Percentiles rank a stretch among this genome's conserved stretches.
These are phyloP conservation scores for Agriotes lineatus DNA, from an alignment of 2,888 invertebrate genomes.

Conservation along the genomic window DNA sequence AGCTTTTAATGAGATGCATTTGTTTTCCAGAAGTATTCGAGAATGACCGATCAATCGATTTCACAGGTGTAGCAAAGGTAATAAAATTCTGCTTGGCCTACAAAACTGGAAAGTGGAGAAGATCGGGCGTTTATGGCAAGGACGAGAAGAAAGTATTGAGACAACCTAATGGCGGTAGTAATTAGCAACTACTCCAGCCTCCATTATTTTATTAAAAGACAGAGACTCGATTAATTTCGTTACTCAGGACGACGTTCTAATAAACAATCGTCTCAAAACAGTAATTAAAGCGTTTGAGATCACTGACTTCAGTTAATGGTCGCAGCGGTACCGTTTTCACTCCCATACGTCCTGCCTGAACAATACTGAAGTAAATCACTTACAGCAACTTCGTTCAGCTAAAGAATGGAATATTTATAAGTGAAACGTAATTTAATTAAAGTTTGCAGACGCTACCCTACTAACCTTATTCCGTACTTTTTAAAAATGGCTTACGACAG, in stretches of 20 bases:
- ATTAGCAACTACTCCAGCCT: neutral
- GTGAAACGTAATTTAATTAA: slow-evolving; percentile 13
- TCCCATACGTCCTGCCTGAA: neutral
- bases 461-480: slow-evolving; percentile 6
- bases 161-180: neutral
- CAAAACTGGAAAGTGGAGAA: slow-evolving; percentile 11
- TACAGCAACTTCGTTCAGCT: neutral
- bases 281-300: neutral
- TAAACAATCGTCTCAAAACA: neutral
- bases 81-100: neutral
- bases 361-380: too few species aligned
- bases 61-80: neutral
- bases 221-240: neutral
- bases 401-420: slow-evolving; percentile 13
- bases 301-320: neutral
- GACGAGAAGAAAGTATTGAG: slow-evolving; percentile 9
- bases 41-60: neutral
- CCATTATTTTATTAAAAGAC: slow-evolving; percentile 7
- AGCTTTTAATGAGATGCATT: too few species aligned
- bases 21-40: too few species aligned
- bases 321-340: slow-evolving; percentile 8
- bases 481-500: slow-evolving; percentile 9
- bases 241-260: neutral
- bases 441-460: neutral
- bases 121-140: neutral